These are phyloP conservation scores for Pentalonia nigronervosa DNA, from an alignment of 1,140 invertebrate species.

Conservation along the genomic window DNA sequence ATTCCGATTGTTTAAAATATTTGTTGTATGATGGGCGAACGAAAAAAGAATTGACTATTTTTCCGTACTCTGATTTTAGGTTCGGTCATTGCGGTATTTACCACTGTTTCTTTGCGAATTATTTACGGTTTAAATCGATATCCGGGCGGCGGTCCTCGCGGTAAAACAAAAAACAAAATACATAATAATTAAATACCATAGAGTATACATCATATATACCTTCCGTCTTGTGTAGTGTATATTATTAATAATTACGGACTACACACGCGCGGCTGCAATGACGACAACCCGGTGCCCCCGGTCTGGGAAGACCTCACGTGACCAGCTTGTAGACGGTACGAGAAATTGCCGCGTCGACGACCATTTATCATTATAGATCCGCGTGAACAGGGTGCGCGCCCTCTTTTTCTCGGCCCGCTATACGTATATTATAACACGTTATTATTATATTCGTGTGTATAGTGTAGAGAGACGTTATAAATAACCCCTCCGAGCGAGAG, in stretches of 20 bases:
- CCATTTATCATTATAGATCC: conserved; percentile 31
- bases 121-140: neutral
- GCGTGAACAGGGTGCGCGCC: conserved; percentile 20
- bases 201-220: too few species aligned
- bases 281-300: neutral
- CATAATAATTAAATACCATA: neutral
- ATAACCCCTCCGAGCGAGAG: conserved; percentile 14
- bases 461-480: conserved; percentile 2
- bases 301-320: neutral
- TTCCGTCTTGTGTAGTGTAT: too few species aligned
- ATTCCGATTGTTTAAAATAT: neutral
- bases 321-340: neutral
- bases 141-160: neutral
- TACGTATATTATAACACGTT: conserved; percentile 1
- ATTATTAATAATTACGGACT: too few species aligned
- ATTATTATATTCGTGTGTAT: neutral
- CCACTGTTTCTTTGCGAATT: neutral
- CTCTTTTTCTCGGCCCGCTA: neutral
- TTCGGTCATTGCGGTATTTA: neutral
- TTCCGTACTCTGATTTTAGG: neutral
- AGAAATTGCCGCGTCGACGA: conserved; percentile 3
- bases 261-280: too few species aligned
- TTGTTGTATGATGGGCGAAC: neutral
- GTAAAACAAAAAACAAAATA: neutral
- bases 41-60: neutral